Evolutionary conservation across 2,888 invertebrate genomes (phyloP).

Genomic region (Yponomeuta malinellus): DNA sequence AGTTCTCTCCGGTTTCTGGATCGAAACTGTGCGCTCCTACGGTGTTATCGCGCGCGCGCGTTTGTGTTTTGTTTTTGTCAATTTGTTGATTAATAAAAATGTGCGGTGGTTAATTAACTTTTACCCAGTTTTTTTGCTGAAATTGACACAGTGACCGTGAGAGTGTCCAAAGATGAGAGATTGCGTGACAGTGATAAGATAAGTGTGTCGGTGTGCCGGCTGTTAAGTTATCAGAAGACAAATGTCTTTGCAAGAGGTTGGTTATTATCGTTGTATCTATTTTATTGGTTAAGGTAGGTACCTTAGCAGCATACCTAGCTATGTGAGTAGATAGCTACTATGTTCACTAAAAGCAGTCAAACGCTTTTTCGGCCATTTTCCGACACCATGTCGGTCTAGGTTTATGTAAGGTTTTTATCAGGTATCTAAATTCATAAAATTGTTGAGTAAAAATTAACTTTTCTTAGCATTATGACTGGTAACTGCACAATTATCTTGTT

Average conservation of each 20-base stretch:
- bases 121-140: not conserved
- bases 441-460: too few relatives aligned
- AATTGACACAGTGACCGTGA: conserved; percentile 7
- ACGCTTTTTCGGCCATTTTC: too few relatives aligned
- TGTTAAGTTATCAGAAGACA: conserved; percentile 39
- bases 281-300: not conserved
- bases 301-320: too few relatives aligned
- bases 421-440: too few relatives aligned
- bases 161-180: conserved; percentile 29
- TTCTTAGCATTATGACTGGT: too few relatives aligned
- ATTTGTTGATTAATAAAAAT: not conserved
- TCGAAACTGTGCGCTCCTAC: conserved; percentile 15
- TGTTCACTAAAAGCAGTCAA: too few relatives aligned
- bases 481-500: too few relatives aligned
- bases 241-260: conserved; percentile 67
- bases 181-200: conserved; percentile 38
- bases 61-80: not conserved
- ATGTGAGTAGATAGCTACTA: too few relatives aligned
- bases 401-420: too few relatives aligned
- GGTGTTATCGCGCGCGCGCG: conserved; percentile 2
- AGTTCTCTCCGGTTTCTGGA: conserved; percentile 14
- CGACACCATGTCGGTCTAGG: too few relatives aligned
- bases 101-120: not conserved
- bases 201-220: conserved; percentile 46
- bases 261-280: not conserved